A percentile compares a stretch with the other conserved stretches of the same genome.
Conservation (phyloP, 2,888 invertebrate genomes). For the Augochlorella aurata region DNA sequence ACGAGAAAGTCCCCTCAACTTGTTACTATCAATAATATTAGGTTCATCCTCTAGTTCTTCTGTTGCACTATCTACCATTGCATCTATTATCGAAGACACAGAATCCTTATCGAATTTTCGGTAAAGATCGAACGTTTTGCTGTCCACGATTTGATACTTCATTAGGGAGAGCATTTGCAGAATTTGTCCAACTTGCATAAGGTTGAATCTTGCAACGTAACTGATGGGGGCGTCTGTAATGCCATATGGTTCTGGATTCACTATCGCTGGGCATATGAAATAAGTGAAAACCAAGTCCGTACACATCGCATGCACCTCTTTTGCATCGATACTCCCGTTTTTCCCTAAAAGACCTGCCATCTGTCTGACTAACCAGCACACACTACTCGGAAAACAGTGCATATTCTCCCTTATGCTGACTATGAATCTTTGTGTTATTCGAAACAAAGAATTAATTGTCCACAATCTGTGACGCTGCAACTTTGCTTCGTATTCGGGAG, state of each 20-base stretch:
- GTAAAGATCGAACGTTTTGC: slow-evolving; percentile 89
- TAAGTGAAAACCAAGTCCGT: slow-evolving; percentile 96
- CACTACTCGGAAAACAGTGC: slow-evolving; percentile 93
- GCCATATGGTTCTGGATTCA: slow-evolving; percentile 97
- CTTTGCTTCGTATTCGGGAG: slow-evolving; percentile 88
- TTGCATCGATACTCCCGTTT: slow-evolving; percentile 83
- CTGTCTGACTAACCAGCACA: slow-evolving; percentile 95
- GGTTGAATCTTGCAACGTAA: slow-evolving; percentile 93
- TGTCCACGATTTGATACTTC: slow-evolving; percentile 91
- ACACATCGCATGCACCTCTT: slow-evolving; percentile 88
- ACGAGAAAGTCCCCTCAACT: slow-evolving; percentile 85
- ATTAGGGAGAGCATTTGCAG: slow-evolving; percentile 94
- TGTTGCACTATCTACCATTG: slow-evolving; percentile 84
- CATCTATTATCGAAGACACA: slow-evolving; percentile 90
- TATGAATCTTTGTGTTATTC: slow-evolving; percentile 91
- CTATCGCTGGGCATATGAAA: slow-evolving; percentile 97
- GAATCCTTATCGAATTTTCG: slow-evolving; percentile 90
- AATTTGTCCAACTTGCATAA: slow-evolving; percentile 95
- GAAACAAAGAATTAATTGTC: slow-evolving; percentile 90
- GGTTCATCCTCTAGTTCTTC: slow-evolving; percentile 82
- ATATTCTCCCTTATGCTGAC: slow-evolving; percentile 91
- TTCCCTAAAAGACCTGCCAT: slow-evolving; percentile 88
- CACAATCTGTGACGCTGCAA: slow-evolving; percentile 90
- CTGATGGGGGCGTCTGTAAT: slow-evolving; percentile 96
- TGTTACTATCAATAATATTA: slow-evolving; percentile 81